A percentile compares a stretch with the other conserved stretches of the same genome.
Evolutionary conservation across 2,797 vertebrate species (phyloP).

Genomic region (Scyliorhinus canicula): DNA sequence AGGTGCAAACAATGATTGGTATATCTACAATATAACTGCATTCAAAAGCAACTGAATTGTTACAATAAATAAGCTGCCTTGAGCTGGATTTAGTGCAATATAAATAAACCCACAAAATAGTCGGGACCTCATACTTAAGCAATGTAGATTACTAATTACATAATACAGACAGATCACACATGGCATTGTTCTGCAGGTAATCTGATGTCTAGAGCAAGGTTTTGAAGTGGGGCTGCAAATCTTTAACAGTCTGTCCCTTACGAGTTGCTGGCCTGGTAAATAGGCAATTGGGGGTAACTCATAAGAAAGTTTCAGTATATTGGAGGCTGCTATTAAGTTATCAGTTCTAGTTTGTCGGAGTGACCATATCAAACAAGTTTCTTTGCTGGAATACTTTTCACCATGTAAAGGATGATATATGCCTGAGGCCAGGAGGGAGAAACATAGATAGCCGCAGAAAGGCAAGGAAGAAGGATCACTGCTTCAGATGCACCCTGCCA

Average conservation of each 20-base stretch:
- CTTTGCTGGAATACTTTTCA: background rate
- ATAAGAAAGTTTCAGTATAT: background rate
- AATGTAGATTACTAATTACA: background rate
- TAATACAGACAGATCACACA: background rate
- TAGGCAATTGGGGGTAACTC: background rate
- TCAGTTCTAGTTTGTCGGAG: background rate
- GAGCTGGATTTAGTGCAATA: background rate
- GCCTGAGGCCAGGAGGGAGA: background rate
- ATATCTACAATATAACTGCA: background rate
- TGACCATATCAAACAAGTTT: background rate
- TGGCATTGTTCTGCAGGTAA: background rate
- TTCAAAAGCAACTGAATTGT: background rate
- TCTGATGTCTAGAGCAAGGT: background rate
- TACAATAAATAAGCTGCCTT: background rate
- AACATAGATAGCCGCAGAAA: background rate
- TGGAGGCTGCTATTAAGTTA: background rate
- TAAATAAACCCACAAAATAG: background rate
- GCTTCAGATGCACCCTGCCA: background rate
- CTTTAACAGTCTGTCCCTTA: background rate
- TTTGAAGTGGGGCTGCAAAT: background rate
- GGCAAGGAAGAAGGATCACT: background rate
- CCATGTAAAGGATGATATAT: background rate
- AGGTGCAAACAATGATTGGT: background rate
- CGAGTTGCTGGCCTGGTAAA: background rate
- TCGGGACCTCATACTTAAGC: background rate